Percentiles rank a stretch among this genome's conserved stretches.
phyloP scores from a whole-genome alignment of 1,140 invertebrate species.

The Gerris buenoi region DNA sequence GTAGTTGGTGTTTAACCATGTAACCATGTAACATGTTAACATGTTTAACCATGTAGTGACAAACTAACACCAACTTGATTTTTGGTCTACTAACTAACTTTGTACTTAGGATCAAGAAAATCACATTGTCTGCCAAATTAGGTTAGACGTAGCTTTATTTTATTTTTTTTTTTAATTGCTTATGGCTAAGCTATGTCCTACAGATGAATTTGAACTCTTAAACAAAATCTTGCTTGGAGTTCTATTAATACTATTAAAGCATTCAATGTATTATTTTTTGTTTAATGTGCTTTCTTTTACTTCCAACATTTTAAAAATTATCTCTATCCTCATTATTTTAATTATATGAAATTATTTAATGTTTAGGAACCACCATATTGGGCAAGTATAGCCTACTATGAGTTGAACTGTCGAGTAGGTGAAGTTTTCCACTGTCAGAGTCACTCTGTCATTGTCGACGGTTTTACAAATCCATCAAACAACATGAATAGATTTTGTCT shows the following conservation, averaged over 20 bases:
- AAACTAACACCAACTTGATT: too few relatives aligned
- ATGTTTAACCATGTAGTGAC: too few relatives aligned
- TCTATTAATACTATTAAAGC: not conserved
- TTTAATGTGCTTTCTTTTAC: not conserved
- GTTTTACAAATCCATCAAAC: slow-evolving; percentile 91
- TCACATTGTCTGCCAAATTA: too few relatives aligned
- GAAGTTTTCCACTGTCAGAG: slow-evolving; percentile 88
- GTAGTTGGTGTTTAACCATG: too few relatives aligned
- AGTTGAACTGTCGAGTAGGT: slow-evolving; percentile 86
- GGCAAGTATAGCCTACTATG: slow-evolving; percentile 92
- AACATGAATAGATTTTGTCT: slow-evolving; percentile 78
- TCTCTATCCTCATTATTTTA: not conserved
- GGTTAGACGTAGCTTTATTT: too few relatives aligned
- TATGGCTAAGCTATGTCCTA: too few relatives aligned
- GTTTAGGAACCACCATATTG: slow-evolving; percentile 76
- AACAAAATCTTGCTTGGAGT: too few relatives aligned
- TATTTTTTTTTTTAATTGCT: too few relatives aligned
- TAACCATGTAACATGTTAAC: too few relatives aligned
- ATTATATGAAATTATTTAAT: not conserved
- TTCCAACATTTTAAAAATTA: not conserved
- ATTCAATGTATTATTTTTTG: not conserved
- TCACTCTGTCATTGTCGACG: slow-evolving; percentile 84
- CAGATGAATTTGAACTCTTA: too few relatives aligned
- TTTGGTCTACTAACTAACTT: too few relatives aligned
- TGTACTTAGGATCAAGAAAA: too few relatives aligned